Percentiles rank a stretch among this genome's conserved stretches.
Evolutionary conservation across 2,797 vertebrate species (phyloP).

Genomic region (Tachyglossus aculeatus): DNA sequence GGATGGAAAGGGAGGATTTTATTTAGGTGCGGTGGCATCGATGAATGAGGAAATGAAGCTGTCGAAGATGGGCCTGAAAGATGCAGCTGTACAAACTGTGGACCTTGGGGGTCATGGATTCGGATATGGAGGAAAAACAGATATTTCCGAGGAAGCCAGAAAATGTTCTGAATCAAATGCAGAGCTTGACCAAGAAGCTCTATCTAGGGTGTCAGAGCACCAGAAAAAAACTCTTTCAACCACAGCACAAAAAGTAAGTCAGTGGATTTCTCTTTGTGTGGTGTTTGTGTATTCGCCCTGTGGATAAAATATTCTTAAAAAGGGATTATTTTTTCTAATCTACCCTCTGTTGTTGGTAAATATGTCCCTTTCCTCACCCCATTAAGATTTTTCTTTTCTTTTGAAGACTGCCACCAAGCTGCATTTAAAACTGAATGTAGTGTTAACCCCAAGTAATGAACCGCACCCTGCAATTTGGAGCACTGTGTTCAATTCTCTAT

Average conservation of each 20-base stretch:
- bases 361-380: too few relatives aligned
- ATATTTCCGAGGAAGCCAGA: conserved; percentile 43
- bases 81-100: conserved; percentile 65
- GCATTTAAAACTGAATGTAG: too few relatives aligned
- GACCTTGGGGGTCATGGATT: conserved; percentile 41
- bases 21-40: conserved; percentile 42
- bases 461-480: too few relatives aligned
- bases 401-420: too few relatives aligned
- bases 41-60: conserved; percentile 55
- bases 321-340: too few relatives aligned
- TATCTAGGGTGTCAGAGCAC: neutral
- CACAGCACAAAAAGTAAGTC: conserved; percentile 66
- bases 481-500: too few relatives aligned
- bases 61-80: conserved; percentile 66
- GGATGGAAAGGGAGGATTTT: conserved; percentile 45
- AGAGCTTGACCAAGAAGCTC: conserved; percentile 41
- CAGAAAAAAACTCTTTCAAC: conserved; percentile 16
- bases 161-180: conserved; percentile 20
- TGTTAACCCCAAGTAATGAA: too few relatives aligned
- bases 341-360: too few relatives aligned
- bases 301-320: neutral
- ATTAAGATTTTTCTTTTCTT: too few relatives aligned
- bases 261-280: neutral
- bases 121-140: conserved; percentile 30
- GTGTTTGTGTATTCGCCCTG: neutral